Conservation (phyloP, 2,113 vertebrate species). For the Kryptolebias marmoratus region DNA sequence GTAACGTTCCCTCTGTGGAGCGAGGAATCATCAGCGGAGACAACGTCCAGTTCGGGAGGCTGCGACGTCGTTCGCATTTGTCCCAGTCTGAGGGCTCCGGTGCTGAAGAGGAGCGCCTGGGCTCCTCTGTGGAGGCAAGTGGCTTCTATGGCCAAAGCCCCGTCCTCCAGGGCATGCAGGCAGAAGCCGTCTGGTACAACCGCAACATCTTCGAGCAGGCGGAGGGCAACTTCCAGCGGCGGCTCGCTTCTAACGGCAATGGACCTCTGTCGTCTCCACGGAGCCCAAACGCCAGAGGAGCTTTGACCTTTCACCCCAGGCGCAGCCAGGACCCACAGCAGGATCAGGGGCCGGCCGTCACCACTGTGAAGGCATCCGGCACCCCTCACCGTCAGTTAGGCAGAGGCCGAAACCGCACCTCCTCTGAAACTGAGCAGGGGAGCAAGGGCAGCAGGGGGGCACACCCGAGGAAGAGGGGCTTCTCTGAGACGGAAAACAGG, state of each 20-base stretch:
- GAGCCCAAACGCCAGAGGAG: slow-evolving; percentile 49
- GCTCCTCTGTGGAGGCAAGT: slow-evolving; percentile 28
- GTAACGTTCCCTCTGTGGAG: slow-evolving; percentile 38
- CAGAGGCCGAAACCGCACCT: slow-evolving; percentile 63
- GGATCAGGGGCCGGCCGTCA: slow-evolving; percentile 27
- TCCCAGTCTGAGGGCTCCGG: slow-evolving; percentile 70
- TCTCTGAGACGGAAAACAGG: slow-evolving; percentile 72
- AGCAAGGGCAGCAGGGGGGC: slow-evolving; percentile 56
- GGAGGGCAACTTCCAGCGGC: slow-evolving; percentile 51
- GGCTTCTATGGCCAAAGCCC: slow-evolving; percentile 51
- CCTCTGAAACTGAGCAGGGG: slow-evolving; percentile 72
- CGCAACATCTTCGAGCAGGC: slow-evolving; percentile 45
- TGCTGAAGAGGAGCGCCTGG: slow-evolving; percentile 55
- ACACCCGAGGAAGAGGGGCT: slow-evolving; percentile 63
- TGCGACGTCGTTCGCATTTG: slow-evolving; percentile 36
- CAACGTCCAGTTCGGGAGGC: slow-evolving; percentile 57
- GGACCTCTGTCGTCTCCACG: slow-evolving; percentile 38
- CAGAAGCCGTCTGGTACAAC: slow-evolving; percentile 60
- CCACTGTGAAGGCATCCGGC: slow-evolving; percentile 57
- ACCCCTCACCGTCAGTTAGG: slow-evolving; percentile 50
- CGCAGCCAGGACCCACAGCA: slow-evolving; percentile 28
- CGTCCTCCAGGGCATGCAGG: slow-evolving; percentile 45
- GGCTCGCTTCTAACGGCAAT: slow-evolving; percentile 11
- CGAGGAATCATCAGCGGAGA: slow-evolving; percentile 64
- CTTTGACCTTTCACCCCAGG: slow-evolving; percentile 61